Conservation (phyloP, 2,888 invertebrate species). For the Clistopyga incitator region DNA sequence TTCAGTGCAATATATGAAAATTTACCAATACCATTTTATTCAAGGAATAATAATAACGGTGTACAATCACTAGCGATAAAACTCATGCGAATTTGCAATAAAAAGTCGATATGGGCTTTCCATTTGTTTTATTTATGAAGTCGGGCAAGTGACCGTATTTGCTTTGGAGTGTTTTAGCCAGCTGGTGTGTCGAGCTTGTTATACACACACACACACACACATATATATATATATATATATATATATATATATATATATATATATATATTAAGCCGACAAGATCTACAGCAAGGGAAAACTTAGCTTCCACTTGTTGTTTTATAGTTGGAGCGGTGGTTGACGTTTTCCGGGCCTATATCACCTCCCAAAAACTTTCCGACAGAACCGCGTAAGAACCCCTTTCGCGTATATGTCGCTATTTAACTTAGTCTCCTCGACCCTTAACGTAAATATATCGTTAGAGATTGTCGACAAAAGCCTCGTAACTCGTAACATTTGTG, state of each 20-base stretch:
- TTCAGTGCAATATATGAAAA: no score
- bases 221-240: no score
- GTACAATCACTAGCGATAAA: no score
- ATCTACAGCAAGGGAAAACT: background rate
- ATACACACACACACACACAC: no score
- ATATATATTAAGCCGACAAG: background rate
- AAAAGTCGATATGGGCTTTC: no score
- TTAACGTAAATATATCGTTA: conserved; percentile 15
- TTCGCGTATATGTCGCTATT: background rate
- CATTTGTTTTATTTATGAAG: background rate
- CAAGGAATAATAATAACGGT: no score
- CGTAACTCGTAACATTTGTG: background rate
- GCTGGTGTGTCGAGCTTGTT: background rate
- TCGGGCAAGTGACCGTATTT: background rate
- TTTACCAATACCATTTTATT: no score
- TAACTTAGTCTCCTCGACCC: conserved; percentile 22
- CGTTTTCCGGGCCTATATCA: background rate
- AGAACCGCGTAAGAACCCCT: background rate
- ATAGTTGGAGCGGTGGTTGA: background rate
- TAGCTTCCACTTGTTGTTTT: background rate
- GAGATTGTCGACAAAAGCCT: conserved; percentile 24
- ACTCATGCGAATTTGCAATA: no score
- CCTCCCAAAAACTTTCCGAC: background rate
- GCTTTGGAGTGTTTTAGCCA: background rate
- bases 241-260: no score